These are phyloP conservation scores for Poeciliopsis turrubarensis DNA, from an alignment of 2,113 vertebrate genomes.

Conservation along the genomic window DNA sequence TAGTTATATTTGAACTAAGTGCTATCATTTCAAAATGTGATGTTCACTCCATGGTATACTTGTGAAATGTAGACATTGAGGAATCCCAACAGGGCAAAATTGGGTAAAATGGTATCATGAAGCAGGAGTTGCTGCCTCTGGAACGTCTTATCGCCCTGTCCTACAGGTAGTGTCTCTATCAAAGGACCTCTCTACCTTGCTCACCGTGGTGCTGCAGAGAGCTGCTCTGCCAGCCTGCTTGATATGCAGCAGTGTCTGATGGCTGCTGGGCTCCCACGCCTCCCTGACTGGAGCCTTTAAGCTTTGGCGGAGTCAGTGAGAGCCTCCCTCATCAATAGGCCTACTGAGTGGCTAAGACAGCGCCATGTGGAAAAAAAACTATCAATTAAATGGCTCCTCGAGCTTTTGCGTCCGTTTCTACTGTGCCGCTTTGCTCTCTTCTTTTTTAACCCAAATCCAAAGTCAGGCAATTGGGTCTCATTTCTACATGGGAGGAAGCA, in stretches of 20 bases:
- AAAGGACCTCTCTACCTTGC: conserved; percentile 61
- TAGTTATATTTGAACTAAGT: neutral
- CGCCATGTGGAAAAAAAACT: conserved; percentile 58
- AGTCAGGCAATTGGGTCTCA: conserved; percentile 52
- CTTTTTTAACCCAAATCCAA: conserved; percentile 64
- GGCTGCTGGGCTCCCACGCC: conserved; percentile 63
- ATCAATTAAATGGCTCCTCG: conserved; percentile 69
- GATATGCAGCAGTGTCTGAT: conserved; percentile 71
- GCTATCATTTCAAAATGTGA: conserved; percentile 29
- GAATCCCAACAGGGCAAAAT: conserved; percentile 45
- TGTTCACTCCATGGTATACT: conserved; percentile 11
- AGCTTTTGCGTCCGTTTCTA: conserved; percentile 39
- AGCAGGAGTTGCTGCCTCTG: conserved; percentile 50
- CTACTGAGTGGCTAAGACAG: conserved; percentile 66
- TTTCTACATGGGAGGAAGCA: conserved; percentile 51
- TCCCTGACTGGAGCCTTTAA: conserved; percentile 73
- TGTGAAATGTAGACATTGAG: conserved; percentile 41
- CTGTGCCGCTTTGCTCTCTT: conserved; percentile 41
- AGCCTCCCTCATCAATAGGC: conserved; percentile 68
- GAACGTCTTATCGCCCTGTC: conserved; percentile 60
- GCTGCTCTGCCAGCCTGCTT: conserved; percentile 67
- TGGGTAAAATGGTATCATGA: conserved; percentile 46
- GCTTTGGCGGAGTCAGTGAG: conserved; percentile 60
- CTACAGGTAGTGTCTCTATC: conserved; percentile 58
- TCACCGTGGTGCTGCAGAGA: conserved; percentile 55